phyloP scores from a whole-genome alignment of 1,140 invertebrate genomes.

The Aphis gossypii region DNA sequence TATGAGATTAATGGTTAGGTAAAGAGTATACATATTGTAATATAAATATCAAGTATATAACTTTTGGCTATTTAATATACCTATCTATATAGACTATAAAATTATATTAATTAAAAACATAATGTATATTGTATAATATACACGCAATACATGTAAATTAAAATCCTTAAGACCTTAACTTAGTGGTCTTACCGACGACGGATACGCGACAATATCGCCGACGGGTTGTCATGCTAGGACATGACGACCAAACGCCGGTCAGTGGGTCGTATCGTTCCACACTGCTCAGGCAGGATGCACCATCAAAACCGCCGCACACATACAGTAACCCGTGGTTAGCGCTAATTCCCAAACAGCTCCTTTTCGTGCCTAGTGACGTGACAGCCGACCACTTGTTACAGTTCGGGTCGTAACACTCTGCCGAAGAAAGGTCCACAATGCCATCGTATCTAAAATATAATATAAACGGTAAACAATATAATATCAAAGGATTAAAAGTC shows the following conservation, averaged over 20 bases:
- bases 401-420: conserved; percentile 73
- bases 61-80: too few species aligned
- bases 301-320: conserved; percentile 77
- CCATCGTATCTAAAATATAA: conserved; percentile 70
- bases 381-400: conserved; percentile 71
- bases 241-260: conserved; percentile 73
- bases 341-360: conserved; percentile 73
- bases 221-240: conserved; percentile 72
- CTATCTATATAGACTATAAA: too few species aligned
- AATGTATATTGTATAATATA: too few species aligned
- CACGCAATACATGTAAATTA: too few species aligned
- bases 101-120: too few species aligned
- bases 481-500: not conserved
- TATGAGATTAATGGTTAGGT: too few species aligned
- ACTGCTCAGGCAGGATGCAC: conserved; percentile 74
- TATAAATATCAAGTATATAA: too few species aligned
- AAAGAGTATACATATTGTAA: too few species aligned
- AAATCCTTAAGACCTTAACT: not conserved
- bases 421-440: conserved; percentile 72
- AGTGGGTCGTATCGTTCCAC: conserved; percentile 75
- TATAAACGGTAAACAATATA: not conserved
- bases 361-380: conserved; percentile 78
- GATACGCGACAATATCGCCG: conserved; percentile 72
- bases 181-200: conserved; percentile 66
- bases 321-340: conserved; percentile 74